Conservation (phyloP, 1,140 invertebrate species). For the Drosophila prosaltans region DNA sequence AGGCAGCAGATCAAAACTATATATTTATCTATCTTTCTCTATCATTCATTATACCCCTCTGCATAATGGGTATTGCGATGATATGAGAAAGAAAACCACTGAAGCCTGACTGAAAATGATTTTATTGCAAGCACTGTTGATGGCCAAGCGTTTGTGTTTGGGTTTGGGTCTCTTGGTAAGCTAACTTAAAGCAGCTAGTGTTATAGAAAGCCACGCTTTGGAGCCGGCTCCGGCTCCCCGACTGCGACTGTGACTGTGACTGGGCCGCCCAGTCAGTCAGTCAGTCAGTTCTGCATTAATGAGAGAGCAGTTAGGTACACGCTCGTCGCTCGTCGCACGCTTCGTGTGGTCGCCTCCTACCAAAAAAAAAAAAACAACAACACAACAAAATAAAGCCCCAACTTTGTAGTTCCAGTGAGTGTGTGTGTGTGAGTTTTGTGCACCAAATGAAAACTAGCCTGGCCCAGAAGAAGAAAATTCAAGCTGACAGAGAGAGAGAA, state of each 20-base stretch:
- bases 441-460: constrained; percentile 48
- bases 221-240: constrained; percentile 33
- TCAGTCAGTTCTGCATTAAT: constrained; percentile 80
- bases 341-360: constrained; percentile 60
- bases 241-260: constrained; percentile 36
- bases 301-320: constrained; percentile 76
- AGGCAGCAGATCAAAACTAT: too few relatives aligned
- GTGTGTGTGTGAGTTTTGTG: constrained; percentile 10
- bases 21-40: too few relatives aligned
- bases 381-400: neutral
- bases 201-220: constrained; percentile 76
- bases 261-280: constrained; percentile 52
- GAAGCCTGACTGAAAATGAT: constrained; percentile 22
- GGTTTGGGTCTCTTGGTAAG: constrained; percentile 27
- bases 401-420: constrained; percentile 14
- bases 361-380: constrained; percentile 34
- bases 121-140: constrained; percentile 25
- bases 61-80: neutral
- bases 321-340: constrained; percentile 64
- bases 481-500: constrained; percentile 22
- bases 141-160: constrained; percentile 3
- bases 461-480: constrained; percentile 45
- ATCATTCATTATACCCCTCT: constrained; percentile 14
- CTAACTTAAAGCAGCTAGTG: constrained; percentile 69
- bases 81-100: constrained; percentile 38